Evolutionary conservation across 2,888 invertebrate genomes (phyloP).

Genomic region (Arctia plantaginis): DNA sequence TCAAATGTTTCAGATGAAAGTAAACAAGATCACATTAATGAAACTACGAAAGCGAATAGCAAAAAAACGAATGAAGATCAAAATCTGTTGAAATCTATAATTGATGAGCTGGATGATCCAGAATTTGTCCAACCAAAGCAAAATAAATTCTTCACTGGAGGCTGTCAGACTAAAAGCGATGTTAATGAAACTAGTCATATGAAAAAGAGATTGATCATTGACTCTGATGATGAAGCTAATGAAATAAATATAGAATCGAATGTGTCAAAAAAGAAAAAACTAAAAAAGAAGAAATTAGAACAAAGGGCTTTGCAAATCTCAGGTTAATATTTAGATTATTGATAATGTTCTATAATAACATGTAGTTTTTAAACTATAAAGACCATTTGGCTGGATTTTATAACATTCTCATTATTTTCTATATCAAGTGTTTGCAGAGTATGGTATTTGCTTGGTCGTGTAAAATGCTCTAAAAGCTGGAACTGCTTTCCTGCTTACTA

Average conservation of each 20-base stretch:
- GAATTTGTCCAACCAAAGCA: slow-evolving; percentile 65
- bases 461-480: not conserved
- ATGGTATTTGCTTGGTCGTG: not conserved
- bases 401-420: not conserved
- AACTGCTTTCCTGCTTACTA: too few relatives aligned
- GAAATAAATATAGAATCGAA: slow-evolving; percentile 40
- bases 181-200: slow-evolving; percentile 45
- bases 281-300: slow-evolving; percentile 71
- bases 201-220: slow-evolving; percentile 77
- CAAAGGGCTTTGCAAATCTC: slow-evolving; percentile 78
- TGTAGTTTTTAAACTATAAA: not conserved
- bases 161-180: slow-evolving; percentile 43
- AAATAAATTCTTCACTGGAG: slow-evolving; percentile 68
- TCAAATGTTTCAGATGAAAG: slow-evolving; percentile 28
- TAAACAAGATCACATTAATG: slow-evolving; percentile 11
- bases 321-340: slow-evolving; percentile 58
- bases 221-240: slow-evolving; percentile 75
- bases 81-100: slow-evolving; percentile 67
- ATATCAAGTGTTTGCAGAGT: not conserved
- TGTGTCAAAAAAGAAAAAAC: slow-evolving; percentile 67
- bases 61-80: slow-evolving; percentile 31
- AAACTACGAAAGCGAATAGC: slow-evolving; percentile 9
- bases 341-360: not conserved
- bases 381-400: not conserved
- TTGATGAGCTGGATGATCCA: slow-evolving; percentile 75